These are phyloP conservation scores for Bufo gargarizans DNA, from an alignment of 2,113 vertebrate species.

Conservation along the genomic window DNA sequence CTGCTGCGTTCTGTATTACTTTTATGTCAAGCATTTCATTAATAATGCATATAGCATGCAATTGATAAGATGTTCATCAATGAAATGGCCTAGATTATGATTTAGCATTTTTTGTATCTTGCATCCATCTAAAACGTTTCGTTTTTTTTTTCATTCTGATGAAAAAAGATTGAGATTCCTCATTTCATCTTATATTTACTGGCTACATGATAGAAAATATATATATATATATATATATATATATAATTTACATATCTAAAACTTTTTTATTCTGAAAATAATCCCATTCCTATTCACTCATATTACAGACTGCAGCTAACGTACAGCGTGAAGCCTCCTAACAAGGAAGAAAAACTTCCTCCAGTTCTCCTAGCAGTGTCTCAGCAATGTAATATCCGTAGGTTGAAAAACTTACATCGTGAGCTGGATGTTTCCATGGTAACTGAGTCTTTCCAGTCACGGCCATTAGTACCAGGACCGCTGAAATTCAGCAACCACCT, in stretches of 20 bases:
- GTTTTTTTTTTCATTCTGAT: neutral
- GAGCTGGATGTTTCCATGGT: conserved; percentile 40
- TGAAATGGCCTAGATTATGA: neutral
- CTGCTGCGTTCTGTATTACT: neutral
- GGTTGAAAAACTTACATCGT: conserved; percentile 15
- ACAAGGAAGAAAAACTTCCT: neutral
- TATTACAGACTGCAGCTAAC: neutral
- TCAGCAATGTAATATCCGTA: neutral
- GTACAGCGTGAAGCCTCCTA: neutral
- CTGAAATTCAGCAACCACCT: conserved; percentile 18
- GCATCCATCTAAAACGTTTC: too few species aligned
- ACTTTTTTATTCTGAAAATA: too few species aligned
- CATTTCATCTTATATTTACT: too few species aligned
- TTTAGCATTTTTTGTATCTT: neutral
- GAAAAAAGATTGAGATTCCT: neutral
- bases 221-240: too few species aligned
- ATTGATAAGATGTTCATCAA: neutral
- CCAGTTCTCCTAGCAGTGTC: neutral
- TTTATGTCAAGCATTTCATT: neutral
- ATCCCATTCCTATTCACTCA: too few species aligned
- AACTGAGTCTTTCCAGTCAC: conserved; percentile 35
- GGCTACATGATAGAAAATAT: too few species aligned
- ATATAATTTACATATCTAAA: too few species aligned
- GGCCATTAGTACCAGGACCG: conserved; percentile 32
- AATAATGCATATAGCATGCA: neutral